Evolutionary conservation across 1,140 invertebrate species (phyloP).

Genomic region (Oncopeltus fasciatus): DNA sequence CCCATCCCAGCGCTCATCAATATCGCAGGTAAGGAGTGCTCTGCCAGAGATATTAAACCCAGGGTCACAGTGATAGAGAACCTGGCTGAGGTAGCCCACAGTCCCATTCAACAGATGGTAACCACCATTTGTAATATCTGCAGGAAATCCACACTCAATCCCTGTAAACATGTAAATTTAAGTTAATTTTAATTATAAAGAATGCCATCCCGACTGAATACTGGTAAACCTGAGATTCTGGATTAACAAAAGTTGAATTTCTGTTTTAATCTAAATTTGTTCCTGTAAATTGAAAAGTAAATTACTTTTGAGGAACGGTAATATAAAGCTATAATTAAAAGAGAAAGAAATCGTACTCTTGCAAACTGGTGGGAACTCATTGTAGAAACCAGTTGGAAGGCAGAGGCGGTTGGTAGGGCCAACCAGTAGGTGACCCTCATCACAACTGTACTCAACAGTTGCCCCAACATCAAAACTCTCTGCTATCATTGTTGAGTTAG

Average conservation of each 20-base stretch:
- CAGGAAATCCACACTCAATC: conserved; percentile 78
- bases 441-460: conserved; percentile 73
- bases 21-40: conserved; percentile 70
- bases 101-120: conserved; percentile 71
- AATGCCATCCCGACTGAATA: no score
- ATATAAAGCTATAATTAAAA: no score
- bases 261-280: no score
- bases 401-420: conserved; percentile 71
- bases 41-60: conserved; percentile 72
- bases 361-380: conserved; percentile 83
- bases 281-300: no score
- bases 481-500: conserved; percentile 75
- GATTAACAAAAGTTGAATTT: no score
- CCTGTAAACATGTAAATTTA: no score
- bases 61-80: conserved; percentile 67
- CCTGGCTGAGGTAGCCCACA: conserved; percentile 67
- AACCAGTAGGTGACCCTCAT: conserved; percentile 70
- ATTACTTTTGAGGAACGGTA: no score
- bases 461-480: conserved; percentile 67
- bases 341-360: conserved; percentile 53
- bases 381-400: conserved; percentile 81
- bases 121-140: conserved; percentile 65
- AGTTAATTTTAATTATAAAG: no score
- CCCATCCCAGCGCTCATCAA: conserved; percentile 86
- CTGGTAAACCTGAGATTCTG: no score